Evolutionary conservation across 2,888 invertebrate genomes (phyloP), one percentile per base, ranked within the genome.

Genomic region (Tenthredo mesomela): DNA sequence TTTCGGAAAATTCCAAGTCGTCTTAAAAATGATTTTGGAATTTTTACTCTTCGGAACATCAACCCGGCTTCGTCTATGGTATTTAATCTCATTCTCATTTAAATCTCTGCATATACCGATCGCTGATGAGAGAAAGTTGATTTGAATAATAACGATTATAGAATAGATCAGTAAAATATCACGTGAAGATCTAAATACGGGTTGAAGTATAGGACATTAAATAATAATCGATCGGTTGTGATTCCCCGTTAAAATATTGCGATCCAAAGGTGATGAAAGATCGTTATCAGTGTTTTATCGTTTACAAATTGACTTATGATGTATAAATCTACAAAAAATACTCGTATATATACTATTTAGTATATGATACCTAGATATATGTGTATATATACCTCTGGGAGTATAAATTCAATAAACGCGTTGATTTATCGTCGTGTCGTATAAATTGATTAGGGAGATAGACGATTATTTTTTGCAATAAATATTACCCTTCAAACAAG

Each of bases 211-310:
- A 40, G 29, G 25, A 9, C 47, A 47, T 25, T 73, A 73, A 73
- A 21, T 43, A 73, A 10, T 43, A 47, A 73, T 73, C n/a, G 43
- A 73, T 73, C 47, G 12, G 21, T 47, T 43, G 33, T 67, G 5
- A 73, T 73, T n/a, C 21, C 25, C 10, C 25, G 43, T 73, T 0
- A 5, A 43, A 40, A 33, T 33, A 29, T 47, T 33, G 33, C 77
- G 18, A 77, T 77, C 18, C 12, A 47, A 54, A 47, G 3, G 18
- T 15, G 77, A 77, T 33, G 21, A 29, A 6, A 50, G 77, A 77
- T 33, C 54, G 77, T 2, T 77, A 75, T 75, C 47, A 25, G 25
- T 9, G 25, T 47, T 75, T 75, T 43, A 25, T 75, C 47, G 75
- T 12, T 18, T 15, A 75, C 12, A 75, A 6, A 75, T 75, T 21